These are phyloP conservation scores for Rhagoletis pomonella DNA, from an alignment of 1,140 invertebrate species.

Conservation along the genomic window DNA sequence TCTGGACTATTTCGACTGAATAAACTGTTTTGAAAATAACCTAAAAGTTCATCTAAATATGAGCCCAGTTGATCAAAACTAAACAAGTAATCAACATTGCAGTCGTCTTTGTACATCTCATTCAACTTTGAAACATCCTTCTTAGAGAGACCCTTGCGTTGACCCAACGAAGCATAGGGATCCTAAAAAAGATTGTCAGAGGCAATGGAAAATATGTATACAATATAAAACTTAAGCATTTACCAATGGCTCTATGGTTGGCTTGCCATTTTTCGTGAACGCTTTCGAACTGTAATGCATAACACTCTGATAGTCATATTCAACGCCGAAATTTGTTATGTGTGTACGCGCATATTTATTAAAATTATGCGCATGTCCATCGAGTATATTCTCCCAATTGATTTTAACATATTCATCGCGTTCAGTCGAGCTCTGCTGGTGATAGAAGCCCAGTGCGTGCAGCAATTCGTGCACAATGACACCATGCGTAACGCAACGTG, in stretches of 20 bases:
- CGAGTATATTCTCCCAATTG: constrained; percentile 79
- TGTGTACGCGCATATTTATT: constrained; percentile 80
- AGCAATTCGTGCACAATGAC: constrained; percentile 81
- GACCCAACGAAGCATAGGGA: constrained; percentile 76
- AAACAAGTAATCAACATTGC: constrained; percentile 64
- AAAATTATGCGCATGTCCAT: constrained; percentile 81
- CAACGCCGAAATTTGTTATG: constrained; percentile 79
- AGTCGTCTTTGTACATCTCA: constrained; percentile 79
- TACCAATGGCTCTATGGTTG: constrained; percentile 78
- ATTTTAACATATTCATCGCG: constrained; percentile 82
- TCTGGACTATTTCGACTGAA: constrained; percentile 16
- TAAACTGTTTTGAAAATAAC: constrained; percentile 64
- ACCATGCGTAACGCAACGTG: constrained; percentile 76
- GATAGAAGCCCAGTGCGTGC: constrained; percentile 83
- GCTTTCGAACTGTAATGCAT: constrained; percentile 83
- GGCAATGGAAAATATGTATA: neutral
- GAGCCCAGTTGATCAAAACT: constrained; percentile 65
- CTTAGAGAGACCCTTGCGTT: constrained; percentile 79
- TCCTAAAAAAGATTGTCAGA: constrained; percentile 59
- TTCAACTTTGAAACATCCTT: constrained; percentile 81
- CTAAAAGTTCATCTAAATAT: constrained; percentile 68
- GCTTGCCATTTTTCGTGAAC: constrained; percentile 79
- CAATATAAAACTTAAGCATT: constrained; percentile 10
- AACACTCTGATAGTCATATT: constrained; percentile 82
- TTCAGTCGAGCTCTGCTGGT: constrained; percentile 84